Evolutionary conservation across 2,888 invertebrate genomes (phyloP).

Genomic region (Cactoblastis cactorum): DNA sequence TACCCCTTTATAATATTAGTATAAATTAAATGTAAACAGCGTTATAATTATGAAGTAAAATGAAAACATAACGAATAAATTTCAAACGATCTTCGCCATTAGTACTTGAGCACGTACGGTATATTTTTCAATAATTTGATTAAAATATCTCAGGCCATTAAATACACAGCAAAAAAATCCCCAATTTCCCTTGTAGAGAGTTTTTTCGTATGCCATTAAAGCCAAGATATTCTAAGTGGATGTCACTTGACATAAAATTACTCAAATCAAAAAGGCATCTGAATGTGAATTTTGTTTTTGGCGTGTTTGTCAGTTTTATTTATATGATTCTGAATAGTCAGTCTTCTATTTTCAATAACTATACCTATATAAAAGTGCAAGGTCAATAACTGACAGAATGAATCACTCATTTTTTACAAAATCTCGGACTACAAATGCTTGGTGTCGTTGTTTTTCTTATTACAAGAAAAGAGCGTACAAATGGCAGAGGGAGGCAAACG

Average conservation of each 20-base stretch:
- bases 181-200: neutral
- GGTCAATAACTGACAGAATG: no score
- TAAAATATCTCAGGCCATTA: neutral
- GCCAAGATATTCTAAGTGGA: neutral
- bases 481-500: no score
- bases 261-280: constrained; percentile 6
- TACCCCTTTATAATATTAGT: no score
- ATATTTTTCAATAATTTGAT: neutral
- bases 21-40: no score
- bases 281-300: neutral
- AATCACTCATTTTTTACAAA: no score
- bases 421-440: no score
- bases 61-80: neutral
- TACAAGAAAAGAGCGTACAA: no score
- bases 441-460: no score
- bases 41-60: no score
- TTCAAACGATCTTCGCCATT: neutral
- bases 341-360: no score
- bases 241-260: constrained; percentile 5
- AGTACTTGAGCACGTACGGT: neutral
- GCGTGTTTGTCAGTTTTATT: neutral
- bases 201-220: constrained; percentile 4
- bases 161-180: neutral
- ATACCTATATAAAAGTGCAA: no score
- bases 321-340: no score